phyloP scores from a whole-genome alignment of 2,797 vertebrate species.

The Craterocephalus amniculus region DNA sequence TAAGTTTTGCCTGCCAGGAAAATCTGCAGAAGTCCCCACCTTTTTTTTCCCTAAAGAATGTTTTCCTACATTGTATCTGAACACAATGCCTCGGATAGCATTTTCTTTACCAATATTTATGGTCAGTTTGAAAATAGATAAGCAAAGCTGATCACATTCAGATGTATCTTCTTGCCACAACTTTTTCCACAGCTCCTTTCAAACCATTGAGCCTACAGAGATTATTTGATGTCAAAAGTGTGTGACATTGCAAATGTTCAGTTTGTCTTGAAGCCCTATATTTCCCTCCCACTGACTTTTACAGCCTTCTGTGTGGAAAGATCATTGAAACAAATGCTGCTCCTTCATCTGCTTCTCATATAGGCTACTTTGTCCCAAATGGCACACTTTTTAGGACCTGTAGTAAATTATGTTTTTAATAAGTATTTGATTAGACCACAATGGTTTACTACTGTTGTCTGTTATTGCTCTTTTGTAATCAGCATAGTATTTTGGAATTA shows the following conservation, averaged over 20 bases:
- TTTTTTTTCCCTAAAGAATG: too few relatives aligned
- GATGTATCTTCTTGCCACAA: not conserved
- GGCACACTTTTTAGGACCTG: constrained; percentile 43
- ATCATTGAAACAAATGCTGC: constrained; percentile 36
- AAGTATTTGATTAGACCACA: constrained; percentile 52
- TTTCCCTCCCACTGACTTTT: constrained; percentile 27
- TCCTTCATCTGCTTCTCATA: constrained; percentile 32
- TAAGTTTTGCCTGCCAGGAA: not conserved
- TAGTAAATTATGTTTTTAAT: constrained; percentile 55
- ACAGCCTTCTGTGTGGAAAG: constrained; percentile 34
- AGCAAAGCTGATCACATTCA: not conserved
- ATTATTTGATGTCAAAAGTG: constrained; percentile 3
- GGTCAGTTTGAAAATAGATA: not conserved
- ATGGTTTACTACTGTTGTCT: constrained; percentile 55
- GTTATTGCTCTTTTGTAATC: constrained; percentile 55
- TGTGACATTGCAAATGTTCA: constrained; percentile 26
- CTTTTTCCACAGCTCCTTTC: constrained; percentile 6
- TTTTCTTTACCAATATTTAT: not conserved
- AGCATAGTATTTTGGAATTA: constrained; percentile 63
- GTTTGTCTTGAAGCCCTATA: constrained; percentile 17
- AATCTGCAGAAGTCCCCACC: not conserved
- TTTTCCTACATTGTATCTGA: too few relatives aligned
- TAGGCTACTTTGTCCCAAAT: constrained; percentile 25
- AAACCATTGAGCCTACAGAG: not conserved
- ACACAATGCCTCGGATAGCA: too few relatives aligned